Percentiles rank a stretch among this genome's conserved stretches.
Evolutionary conservation across 2,797 vertebrate species (phyloP).

Genomic region (Triplophysa bombifrons): DNA sequence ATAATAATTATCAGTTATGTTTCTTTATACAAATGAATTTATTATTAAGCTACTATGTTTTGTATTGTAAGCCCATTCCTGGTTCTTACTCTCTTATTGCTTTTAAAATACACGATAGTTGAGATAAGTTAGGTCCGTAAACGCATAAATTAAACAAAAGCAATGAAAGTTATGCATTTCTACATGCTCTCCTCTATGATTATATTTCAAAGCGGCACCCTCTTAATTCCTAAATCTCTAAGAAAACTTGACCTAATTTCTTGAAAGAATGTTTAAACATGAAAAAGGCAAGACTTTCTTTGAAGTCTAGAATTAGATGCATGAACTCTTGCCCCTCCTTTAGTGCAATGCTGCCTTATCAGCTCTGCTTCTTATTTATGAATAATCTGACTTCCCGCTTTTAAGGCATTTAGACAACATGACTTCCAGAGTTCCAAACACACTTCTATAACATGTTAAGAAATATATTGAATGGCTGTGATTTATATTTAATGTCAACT

Average conservation of each 20-base stretch:
- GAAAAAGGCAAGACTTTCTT: constrained; percentile 73
- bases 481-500: constrained; percentile 30
- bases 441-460: constrained; percentile 34
- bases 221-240: constrained; percentile 78
- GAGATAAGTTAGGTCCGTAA: constrained; percentile 15
- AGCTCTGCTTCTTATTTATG: constrained; percentile 60
- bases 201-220: constrained; percentile 78
- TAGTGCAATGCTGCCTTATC: constrained; percentile 45
- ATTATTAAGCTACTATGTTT: background rate
- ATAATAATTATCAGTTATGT: background rate
- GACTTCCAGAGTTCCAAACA: constrained; percentile 44
- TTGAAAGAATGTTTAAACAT: constrained; percentile 72
- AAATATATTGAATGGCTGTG: constrained; percentile 19
- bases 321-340: constrained; percentile 68
- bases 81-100: background rate
- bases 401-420: constrained; percentile 51
- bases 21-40: background rate
- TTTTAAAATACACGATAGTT: background rate
- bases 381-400: constrained; percentile 65
- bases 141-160: constrained; percentile 60
- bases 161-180: constrained; percentile 73
- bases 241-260: constrained; percentile 79
- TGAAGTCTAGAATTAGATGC: constrained; percentile 79
- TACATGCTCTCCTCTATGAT: constrained; percentile 72
- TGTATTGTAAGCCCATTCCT: background rate